A percentile compares a stretch with the other conserved stretches of the same genome.
These are phyloP conservation scores for Astropecten irregularis DNA, from an alignment of 53 echinoderm and acorn worm species.

Conservation along the genomic window DNA sequence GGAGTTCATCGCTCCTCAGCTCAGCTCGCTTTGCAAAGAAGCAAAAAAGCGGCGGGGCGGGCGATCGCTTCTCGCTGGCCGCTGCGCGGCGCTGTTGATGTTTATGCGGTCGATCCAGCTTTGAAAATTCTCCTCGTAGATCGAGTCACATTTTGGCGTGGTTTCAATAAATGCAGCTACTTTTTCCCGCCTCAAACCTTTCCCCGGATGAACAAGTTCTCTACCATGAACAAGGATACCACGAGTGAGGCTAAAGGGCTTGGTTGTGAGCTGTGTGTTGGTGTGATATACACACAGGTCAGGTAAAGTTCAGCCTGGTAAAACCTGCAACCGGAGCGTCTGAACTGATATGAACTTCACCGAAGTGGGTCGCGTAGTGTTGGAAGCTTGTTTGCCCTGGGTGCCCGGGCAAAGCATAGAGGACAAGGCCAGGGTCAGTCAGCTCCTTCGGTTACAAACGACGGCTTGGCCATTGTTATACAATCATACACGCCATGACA, in stretches of 20 bases:
- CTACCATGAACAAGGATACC: slow-evolving; percentile 35
- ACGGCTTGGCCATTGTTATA: slow-evolving; percentile 16
- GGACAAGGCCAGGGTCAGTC: slow-evolving; percentile 40
- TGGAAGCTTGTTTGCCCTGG: neutral
- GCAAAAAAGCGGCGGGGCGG: slow-evolving; percentile 65
- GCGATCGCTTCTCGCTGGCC: slow-evolving; percentile 84
- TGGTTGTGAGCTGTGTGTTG: too few relatives aligned
- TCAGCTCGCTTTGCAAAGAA: slow-evolving; percentile 5
- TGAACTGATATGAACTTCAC: slow-evolving; percentile 43
- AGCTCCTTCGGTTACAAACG: slow-evolving; percentile 12
- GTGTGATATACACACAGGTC: slow-evolving; percentile 29
- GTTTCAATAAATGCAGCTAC: too few relatives aligned
- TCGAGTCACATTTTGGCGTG: too few relatives aligned
- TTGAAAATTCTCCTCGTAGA: neutral
- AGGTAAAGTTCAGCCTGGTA: slow-evolving; percentile 22
- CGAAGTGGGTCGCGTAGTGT: slow-evolving; percentile 32
- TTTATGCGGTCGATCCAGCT: neutral
- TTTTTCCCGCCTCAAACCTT: too few relatives aligned
- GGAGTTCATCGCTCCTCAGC: slow-evolving; percentile 47
- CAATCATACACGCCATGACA: too few relatives aligned
- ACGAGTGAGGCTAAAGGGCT: too few relatives aligned
- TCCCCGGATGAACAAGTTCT: too few relatives aligned
- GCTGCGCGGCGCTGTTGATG: slow-evolving; percentile 58
- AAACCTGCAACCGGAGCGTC: slow-evolving; percentile 15
- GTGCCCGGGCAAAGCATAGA: neutral